These are phyloP conservation scores for Leptinotarsa peninsularis DNA, from an alignment of 2,888 invertebrate genomes.

Conservation along the genomic window DNA sequence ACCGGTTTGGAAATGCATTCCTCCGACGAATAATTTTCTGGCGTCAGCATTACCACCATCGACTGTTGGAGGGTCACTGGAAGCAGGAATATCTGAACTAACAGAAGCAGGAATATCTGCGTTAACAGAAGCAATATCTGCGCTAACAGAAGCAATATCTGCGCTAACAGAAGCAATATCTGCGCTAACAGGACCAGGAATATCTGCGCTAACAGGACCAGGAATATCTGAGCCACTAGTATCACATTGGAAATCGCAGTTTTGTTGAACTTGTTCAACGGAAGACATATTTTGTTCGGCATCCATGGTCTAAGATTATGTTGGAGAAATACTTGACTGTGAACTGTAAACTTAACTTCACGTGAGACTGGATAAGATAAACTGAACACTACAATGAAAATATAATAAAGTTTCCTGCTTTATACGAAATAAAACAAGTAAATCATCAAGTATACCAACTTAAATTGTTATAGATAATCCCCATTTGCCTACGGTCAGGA, in stretches of 20 bases:
- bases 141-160: neutral
- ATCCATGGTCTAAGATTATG: neutral
- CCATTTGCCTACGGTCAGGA: too few species aligned
- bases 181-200: neutral
- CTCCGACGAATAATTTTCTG: conserved; percentile 99
- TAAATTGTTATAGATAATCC: neutral
- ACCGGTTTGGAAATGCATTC: conserved; percentile 97
- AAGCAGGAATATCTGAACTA: neutral
- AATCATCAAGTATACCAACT: too few species aligned
- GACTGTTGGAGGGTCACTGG: neutral
- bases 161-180: neutral
- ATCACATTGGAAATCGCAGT: neutral
- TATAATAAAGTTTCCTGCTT: neutral
- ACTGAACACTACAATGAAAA: neutral
- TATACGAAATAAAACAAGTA: too few species aligned
- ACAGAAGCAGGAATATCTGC: neutral
- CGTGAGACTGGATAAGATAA: too few species aligned
- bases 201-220: neutral
- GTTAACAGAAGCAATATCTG: neutral
- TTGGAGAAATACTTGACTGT: neutral
- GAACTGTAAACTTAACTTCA: too few species aligned
- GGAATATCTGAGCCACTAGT: neutral
- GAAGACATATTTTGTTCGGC: neutral
- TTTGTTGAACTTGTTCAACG: neutral
- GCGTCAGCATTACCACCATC: neutral